Conservation (phyloP, 2,888 invertebrate genomes). For the Agonopterix subpropinquella region DNA sequence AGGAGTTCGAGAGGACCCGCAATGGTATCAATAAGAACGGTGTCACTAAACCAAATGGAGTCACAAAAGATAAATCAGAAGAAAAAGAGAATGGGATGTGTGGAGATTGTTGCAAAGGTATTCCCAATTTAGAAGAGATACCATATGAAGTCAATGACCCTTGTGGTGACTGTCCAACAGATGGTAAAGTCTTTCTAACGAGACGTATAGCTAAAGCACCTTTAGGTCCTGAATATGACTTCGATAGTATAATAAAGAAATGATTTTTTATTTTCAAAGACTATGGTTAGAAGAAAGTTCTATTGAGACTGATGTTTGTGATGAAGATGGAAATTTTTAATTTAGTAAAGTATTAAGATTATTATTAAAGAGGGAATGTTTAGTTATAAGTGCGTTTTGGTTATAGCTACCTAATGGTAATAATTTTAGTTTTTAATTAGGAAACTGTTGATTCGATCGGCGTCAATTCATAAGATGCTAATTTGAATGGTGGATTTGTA, state of each 20-base stretch:
- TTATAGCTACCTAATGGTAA: not conserved
- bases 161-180: constrained; percentile 53
- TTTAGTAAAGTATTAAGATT: constrained; percentile 18
- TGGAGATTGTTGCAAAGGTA: constrained; percentile 29
- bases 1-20: constrained; percentile 29
- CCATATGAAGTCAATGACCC: constrained; percentile 45
- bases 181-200: constrained; percentile 48
- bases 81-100: constrained; percentile 31
- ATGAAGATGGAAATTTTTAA: constrained; percentile 37
- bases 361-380: constrained; percentile 23
- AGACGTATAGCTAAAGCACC: constrained; percentile 52
- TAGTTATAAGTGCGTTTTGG: constrained; percentile 21
- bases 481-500: not conserved
- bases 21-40: constrained; percentile 24
- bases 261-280: constrained; percentile 45
- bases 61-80: constrained; percentile 17
- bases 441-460: not conserved
- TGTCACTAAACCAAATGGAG: constrained; percentile 21
- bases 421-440: not conserved
- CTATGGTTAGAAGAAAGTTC: constrained; percentile 33
- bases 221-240: constrained; percentile 45
- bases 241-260: constrained; percentile 59
- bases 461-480: not conserved
- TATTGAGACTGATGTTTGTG: constrained; percentile 69
- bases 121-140: constrained; percentile 36